phyloP scores from a whole-genome alignment of 2,113 vertebrate genomes.

The Gopherus evgoodei region DNA sequence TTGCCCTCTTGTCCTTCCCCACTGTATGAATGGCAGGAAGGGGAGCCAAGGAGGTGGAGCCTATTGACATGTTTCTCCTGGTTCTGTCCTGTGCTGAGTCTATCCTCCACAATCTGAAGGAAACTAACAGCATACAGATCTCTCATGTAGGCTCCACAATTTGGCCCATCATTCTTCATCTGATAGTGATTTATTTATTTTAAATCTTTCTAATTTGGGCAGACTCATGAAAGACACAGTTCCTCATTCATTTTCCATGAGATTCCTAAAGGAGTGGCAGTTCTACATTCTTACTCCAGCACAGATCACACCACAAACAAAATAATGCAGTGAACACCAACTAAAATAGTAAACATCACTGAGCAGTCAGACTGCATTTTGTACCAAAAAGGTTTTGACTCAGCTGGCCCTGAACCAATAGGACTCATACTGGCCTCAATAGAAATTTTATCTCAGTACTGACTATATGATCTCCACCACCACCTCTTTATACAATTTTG shows the following conservation, averaged over 20 bases:
- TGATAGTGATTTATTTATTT: background rate
- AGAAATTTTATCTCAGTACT: background rate
- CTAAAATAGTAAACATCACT: background rate
- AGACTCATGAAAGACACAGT: background rate
- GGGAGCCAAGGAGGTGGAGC: background rate
- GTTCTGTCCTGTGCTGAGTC: background rate
- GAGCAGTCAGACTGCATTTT: background rate
- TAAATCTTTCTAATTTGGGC: background rate
- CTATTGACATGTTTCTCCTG: accelerated
- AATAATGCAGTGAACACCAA: background rate
- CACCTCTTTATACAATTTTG: background rate
- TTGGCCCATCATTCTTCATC: background rate
- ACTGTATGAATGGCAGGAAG: accelerated
- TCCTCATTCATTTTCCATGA: background rate
- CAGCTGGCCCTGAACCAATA: background rate
- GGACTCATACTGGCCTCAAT: background rate
- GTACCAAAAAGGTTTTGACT: background rate
- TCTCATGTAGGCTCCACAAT: accelerated
- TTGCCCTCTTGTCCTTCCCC: background rate
- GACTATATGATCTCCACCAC: background rate
- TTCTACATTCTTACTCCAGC: background rate
- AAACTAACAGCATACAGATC: background rate
- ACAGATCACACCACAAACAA: background rate
- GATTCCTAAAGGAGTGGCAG: background rate
- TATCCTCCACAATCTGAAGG: accelerated